phyloP scores from a whole-genome alignment of 2,797 vertebrate species.

The Oceanodroma leucorhoa region DNA sequence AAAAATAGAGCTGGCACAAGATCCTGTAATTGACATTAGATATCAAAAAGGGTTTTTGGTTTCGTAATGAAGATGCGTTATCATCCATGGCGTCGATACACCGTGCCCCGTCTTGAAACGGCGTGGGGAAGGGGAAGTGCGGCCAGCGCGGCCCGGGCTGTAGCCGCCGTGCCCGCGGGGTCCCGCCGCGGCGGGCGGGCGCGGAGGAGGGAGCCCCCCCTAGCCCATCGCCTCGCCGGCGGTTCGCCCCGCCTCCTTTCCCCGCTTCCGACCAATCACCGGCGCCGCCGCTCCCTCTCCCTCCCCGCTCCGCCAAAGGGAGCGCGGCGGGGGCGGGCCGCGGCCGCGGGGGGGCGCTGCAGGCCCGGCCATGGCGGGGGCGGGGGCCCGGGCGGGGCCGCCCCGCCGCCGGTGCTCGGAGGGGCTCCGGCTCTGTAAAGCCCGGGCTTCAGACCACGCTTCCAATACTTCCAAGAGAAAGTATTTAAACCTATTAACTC shows the following conservation, averaged over 20 bases:
- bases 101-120: neutral
- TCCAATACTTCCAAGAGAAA: rapidly evolving
- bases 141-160: neutral
- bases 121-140: rapidly evolving
- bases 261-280: too few relatives aligned
- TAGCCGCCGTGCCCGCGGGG: neutral
- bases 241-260: too few relatives aligned
- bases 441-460: rapidly evolving
- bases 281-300: too few relatives aligned
- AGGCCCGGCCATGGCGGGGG: neutral
- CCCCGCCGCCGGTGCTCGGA: neutral
- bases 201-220: too few relatives aligned
- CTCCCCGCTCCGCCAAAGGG: too few relatives aligned
- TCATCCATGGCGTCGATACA: neutral
- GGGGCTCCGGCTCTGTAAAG: too few relatives aligned
- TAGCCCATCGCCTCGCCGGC: too few relatives aligned
- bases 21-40: rapidly evolving
- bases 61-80: neutral
- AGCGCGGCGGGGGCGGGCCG: neutral
- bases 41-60: rapidly evolving
- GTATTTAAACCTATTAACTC: rapidly evolving
- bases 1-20: rapidly evolving
- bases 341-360: neutral
- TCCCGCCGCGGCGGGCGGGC: too few relatives aligned
- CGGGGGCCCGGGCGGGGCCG: too few relatives aligned